phyloP scores from a whole-genome alignment of 2,113 vertebrate genomes.

The Channa maculata region DNA sequence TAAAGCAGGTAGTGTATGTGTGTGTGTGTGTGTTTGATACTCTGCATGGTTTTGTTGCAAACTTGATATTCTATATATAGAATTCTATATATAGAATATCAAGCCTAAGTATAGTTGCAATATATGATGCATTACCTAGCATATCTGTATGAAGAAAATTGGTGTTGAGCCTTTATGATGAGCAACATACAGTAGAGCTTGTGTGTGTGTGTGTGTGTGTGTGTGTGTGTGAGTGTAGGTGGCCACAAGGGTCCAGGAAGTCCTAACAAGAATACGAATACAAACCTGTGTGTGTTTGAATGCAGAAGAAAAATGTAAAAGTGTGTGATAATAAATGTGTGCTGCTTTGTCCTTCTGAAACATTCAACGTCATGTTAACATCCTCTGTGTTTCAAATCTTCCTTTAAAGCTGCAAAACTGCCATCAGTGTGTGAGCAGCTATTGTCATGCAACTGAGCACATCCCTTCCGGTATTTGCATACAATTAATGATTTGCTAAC shows the following conservation, averaged over 20 bases:
- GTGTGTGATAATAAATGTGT: neutral
- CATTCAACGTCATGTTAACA: neutral
- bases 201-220: conserved; percentile 26
- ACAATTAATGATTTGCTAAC: conserved; percentile 57
- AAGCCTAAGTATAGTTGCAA: conserved; percentile 23
- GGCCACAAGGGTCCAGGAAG: too few relatives aligned
- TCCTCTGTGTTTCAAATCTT: conserved; percentile 10
- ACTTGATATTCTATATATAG: too few relatives aligned
- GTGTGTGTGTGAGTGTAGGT: conserved; percentile 27
- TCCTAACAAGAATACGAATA: too few relatives aligned
- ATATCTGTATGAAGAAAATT: conserved; percentile 21
- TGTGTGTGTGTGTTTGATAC: neutral
- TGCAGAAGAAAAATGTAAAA: neutral
- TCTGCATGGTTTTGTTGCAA: neutral
- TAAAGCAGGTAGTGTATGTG: neutral
- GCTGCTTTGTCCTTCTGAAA: conserved; percentile 14
- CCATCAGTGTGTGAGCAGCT: conserved; percentile 32
- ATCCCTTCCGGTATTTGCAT: conserved; percentile 47
- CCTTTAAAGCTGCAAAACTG: conserved; percentile 2
- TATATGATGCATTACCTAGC: conserved; percentile 36
- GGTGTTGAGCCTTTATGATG: conserved; percentile 29
- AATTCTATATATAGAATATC: neutral
- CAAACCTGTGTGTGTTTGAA: neutral
- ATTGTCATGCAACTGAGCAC: conserved; percentile 37
- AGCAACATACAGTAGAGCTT: conserved; percentile 37